Percentiles rank a stretch among this genome's conserved stretches.
Conservation (phyloP, 2,797 vertebrate genomes). For the Crocodylus rhombifer region DNA sequence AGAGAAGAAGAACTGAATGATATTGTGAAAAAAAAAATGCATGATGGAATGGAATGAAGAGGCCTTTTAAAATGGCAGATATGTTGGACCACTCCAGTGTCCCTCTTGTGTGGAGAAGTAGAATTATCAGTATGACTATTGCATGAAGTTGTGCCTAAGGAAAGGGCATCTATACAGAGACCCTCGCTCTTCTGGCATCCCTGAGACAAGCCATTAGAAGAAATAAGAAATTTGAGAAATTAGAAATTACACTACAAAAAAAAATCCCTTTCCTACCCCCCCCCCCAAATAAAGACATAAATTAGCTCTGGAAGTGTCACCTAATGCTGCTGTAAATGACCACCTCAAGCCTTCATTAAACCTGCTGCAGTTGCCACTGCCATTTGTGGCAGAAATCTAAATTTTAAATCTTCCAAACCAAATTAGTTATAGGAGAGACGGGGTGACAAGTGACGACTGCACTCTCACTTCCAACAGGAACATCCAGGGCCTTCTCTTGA, state of each 20-base stretch:
- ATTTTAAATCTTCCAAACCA: fast-evolving
- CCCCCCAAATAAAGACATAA: neutral
- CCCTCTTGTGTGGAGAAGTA: neutral
- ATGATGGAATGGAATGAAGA: neutral
- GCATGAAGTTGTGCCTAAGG: neutral
- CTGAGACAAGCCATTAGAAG: neutral
- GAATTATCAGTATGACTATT: constrained; percentile 5
- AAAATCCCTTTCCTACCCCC: neutral
- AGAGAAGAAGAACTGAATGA: neutral
- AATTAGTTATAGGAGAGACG: neutral
- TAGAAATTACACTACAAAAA: no score
- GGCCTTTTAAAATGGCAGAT: neutral
- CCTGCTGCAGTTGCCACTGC: neutral
- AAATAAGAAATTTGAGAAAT: no score
- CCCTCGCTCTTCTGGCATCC: neutral
- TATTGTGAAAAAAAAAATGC: constrained; percentile 32
- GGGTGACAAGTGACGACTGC: neutral
- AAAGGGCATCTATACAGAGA: neutral
- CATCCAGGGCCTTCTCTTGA: neutral
- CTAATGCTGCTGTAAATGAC: neutral
- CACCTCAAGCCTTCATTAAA: neutral
- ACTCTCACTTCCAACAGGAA: neutral
- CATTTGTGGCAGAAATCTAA: neutral
- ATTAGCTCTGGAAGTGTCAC: neutral
- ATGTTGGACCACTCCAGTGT: neutral